Percentiles rank a stretch among this genome's conserved stretches.
Evolutionary conservation across 1,140 invertebrate species (phyloP).

Genomic region (Euwallacea similis): DNA sequence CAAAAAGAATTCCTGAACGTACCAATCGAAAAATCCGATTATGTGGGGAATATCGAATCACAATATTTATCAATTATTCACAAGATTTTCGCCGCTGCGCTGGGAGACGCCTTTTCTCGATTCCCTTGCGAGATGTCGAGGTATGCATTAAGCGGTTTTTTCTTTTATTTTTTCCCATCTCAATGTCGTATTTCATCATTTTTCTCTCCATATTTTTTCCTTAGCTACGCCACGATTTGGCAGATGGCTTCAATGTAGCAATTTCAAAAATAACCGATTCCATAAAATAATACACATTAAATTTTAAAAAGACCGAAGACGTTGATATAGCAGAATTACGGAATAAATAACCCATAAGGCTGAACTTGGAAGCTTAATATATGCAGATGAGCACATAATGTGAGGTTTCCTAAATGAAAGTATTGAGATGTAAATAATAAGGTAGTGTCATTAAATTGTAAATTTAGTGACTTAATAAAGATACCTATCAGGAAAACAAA

Average conservation of each 20-base stretch:
- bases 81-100: slow-evolving; percentile 31
- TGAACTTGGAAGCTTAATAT: slow-evolving; percentile 15
- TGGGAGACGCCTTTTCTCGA: slow-evolving; percentile 24
- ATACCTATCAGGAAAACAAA: slow-evolving; percentile 34
- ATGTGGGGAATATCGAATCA: slow-evolving; percentile 31
- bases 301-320: background rate
- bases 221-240: slow-evolving; percentile 5
- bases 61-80: slow-evolving; percentile 38
- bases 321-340: background rate
- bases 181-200: slow-evolving; percentile 27
- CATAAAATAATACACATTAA: background rate
- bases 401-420: slow-evolving; percentile 18
- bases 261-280: background rate
- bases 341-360: background rate
- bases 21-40: slow-evolving; percentile 1
- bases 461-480: slow-evolving; percentile 34
- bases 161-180: slow-evolving; percentile 27
- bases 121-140: slow-evolving; percentile 28
- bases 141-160: slow-evolving; percentile 36
- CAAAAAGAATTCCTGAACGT: slow-evolving; percentile 7
- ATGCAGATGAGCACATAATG: slow-evolving; percentile 18
- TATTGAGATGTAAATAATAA: slow-evolving; percentile 29
- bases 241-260: background rate
- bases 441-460: slow-evolving; percentile 29
- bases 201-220: slow-evolving; percentile 11